phyloP scores from a whole-genome alignment of 2,113 vertebrate genomes.

The Oophaga pumilio region DNA sequence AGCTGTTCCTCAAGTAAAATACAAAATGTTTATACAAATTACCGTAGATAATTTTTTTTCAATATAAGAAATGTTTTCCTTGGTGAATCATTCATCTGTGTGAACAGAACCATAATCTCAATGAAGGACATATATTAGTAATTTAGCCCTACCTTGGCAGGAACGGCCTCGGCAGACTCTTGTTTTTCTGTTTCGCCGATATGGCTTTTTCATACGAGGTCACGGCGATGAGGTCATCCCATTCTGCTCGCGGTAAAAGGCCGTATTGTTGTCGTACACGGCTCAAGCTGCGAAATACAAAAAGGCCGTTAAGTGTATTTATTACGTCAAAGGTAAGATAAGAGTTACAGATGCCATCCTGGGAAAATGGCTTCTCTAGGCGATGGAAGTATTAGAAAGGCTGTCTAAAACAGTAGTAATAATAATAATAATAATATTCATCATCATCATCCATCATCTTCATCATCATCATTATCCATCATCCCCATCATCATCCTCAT shows the following conservation, averaged over 20 bases:
- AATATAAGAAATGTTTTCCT: not conserved
- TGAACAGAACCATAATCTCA: not conserved
- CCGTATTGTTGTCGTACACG: slow-evolving; percentile 54
- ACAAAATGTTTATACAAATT: no score
- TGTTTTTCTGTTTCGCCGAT: slow-evolving; percentile 18
- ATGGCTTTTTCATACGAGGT: slow-evolving; percentile 7
- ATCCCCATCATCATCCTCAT: no score
- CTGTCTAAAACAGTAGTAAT: not conserved
- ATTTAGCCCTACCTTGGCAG: slow-evolving; percentile 50
- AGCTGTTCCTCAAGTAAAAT: no score
- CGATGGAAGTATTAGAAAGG: not conserved
- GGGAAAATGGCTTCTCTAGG: not conserved
- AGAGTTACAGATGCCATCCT: no score
- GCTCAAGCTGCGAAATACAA: slow-evolving; percentile 34
- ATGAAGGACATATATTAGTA: not conserved
- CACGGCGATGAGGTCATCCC: slow-evolving; percentile 38
- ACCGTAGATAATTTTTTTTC: no score
- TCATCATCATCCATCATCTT: no score
- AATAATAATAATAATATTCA: no score
- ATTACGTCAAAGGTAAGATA: not conserved
- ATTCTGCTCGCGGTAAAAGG: slow-evolving; percentile 31
- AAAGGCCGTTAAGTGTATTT: not conserved
- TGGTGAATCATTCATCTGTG: not conserved
- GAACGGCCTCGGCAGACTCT: not conserved
- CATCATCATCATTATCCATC: no score